These are phyloP conservation scores for Athripsodes cinereus DNA, from an alignment of 2,888 invertebrate genomes.

Conservation along the genomic window DNA sequence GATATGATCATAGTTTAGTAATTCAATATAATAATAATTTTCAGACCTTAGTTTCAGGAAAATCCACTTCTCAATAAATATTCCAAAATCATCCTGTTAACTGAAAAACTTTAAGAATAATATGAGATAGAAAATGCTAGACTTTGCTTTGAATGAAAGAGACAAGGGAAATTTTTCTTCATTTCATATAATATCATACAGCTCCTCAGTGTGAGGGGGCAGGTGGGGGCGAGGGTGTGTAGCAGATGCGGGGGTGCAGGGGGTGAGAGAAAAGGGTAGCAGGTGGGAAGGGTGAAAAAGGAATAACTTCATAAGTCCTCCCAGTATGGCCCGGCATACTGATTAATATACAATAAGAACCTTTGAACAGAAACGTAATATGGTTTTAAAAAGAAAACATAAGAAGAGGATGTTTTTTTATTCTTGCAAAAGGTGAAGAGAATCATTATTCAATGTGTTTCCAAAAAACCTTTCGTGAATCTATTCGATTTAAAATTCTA, in stretches of 20 bases:
- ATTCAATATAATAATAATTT: no score
- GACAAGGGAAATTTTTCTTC: constrained; percentile 28
- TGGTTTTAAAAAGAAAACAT: constrained; percentile 1
- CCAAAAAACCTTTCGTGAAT: no score
- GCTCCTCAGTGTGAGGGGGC: constrained; percentile 8
- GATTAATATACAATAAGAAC: constrained; percentile 27
- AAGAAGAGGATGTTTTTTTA: neutral
- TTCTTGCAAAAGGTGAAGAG: neutral
- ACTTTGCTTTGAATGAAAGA: constrained; percentile 25
- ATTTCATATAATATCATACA: constrained; percentile 28
- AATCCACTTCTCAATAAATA: neutral
- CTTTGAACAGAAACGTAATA: constrained; percentile 4
- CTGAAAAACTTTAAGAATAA: neutral
- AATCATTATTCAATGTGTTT: neutral
- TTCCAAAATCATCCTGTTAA: neutral
- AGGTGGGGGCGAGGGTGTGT: neutral
- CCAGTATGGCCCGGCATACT: constrained; percentile 27
- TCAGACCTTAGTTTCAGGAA: no score
- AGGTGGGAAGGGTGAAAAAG: constrained; percentile 6
- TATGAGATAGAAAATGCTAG: constrained; percentile 7
- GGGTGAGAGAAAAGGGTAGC: constrained; percentile 5
- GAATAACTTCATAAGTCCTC: constrained; percentile 28
- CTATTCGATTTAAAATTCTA: no score
- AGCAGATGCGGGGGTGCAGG: constrained; percentile 6
- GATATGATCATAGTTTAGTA: no score